Evolutionary conservation across 2,888 invertebrate genomes (phyloP).

Genomic region (Drosophila birchii): DNA sequence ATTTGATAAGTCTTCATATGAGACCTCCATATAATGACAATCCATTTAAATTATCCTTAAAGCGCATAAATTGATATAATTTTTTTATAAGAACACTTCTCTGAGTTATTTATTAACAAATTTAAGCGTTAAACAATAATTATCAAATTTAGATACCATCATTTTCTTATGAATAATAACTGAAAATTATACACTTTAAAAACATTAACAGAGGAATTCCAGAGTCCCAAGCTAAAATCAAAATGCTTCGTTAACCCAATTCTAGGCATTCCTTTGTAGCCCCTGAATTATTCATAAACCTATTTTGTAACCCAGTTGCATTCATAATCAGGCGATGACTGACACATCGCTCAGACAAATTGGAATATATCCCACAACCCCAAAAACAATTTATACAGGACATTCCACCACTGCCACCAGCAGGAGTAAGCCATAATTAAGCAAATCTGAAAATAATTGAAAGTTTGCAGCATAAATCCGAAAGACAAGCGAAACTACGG

Average conservation of each 20-base stretch:
- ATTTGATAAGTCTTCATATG: background rate
- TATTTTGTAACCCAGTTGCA: conserved; percentile 40
- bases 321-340: conserved; percentile 62
- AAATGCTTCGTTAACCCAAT: background rate
- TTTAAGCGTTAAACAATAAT: background rate
- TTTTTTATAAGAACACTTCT: too few species aligned
- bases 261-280: background rate
- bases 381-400: conserved; percentile 61
- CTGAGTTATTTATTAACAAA: background rate
- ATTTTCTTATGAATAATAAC: background rate
- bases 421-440: conserved; percentile 61
- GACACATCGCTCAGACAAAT: conserved; percentile 42
- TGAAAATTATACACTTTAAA: too few species aligned
- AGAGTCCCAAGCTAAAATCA: too few species aligned
- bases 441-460: conserved; percentile 81
- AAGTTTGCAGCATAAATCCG: conserved; percentile 70
- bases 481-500: conserved; percentile 66
- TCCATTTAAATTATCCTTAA: background rate
- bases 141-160: background rate
- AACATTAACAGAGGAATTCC: background rate
- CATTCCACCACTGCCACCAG: conserved; percentile 1
- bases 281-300: conserved; percentile 43
- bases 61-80: background rate
- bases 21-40: too few species aligned
- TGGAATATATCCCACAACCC: conserved; percentile 61